Evolutionary conservation across 2,113 vertebrate genomes (phyloP).

Genomic region (Vombatus ursinus): DNA sequence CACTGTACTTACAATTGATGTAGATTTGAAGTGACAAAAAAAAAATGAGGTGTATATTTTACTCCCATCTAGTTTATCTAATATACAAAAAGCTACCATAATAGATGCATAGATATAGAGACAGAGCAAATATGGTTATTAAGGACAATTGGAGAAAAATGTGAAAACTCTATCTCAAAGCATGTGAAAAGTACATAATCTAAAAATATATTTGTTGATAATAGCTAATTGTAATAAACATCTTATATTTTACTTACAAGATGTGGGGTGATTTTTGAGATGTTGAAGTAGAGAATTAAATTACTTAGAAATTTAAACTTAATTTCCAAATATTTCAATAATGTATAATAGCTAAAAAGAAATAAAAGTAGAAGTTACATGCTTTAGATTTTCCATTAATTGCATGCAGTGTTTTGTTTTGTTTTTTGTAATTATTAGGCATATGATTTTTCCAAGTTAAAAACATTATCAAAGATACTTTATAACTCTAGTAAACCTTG

Average conservation of each 20-base stretch:
- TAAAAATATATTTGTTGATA: neutral
- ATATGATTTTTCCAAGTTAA: neutral
- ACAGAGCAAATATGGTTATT: neutral
- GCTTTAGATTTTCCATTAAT: neutral
- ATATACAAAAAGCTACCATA: neutral
- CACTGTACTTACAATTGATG: neutral
- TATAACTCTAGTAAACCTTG: neutral
- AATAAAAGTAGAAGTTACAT: neutral
- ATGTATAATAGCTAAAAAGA: neutral
- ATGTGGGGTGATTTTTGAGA: neutral
- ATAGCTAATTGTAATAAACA: neutral
- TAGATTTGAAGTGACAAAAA: neutral
- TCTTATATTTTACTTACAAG: neutral
- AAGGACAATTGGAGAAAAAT: neutral
- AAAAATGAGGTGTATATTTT: neutral
- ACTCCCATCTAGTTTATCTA: neutral
- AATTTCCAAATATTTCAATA: neutral
- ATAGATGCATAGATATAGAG: neutral
- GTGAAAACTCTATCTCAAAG: neutral
- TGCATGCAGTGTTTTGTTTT: neutral
- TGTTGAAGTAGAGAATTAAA: neutral
- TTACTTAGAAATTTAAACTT: slow-evolving; percentile 4
- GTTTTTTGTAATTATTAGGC: slow-evolving; percentile 7
- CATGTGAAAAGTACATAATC: neutral
- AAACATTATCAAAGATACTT: neutral